Evolutionary conservation across 2,888 invertebrate species (phyloP).

Genomic region (Crossocerus cetratus): DNA sequence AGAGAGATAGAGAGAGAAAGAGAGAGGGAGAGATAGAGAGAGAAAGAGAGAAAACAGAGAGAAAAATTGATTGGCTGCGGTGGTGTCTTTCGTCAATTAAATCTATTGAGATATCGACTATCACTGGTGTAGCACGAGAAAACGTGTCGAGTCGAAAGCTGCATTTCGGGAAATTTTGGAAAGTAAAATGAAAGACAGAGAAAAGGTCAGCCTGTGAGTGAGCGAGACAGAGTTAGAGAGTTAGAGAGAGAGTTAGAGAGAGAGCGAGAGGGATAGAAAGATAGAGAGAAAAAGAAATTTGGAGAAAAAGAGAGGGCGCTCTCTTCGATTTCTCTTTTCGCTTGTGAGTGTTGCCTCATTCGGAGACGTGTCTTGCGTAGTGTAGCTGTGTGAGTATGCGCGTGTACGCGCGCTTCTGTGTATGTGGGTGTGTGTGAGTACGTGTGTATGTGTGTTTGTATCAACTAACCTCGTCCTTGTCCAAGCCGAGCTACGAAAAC

Average conservation of each 20-base stretch:
- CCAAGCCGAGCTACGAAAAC: conserved; percentile 93
- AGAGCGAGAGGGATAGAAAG: neutral
- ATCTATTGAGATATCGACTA: too few species aligned
- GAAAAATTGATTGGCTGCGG: conserved; percentile 41
- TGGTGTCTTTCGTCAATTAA: conserved; percentile 38
- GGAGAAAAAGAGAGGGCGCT: too few species aligned
- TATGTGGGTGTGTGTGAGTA: too few species aligned
- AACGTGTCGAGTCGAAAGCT: conserved; percentile 50
- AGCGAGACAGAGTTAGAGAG: too few species aligned
- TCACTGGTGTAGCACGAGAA: conserved; percentile 43
- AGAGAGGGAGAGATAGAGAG: conserved; percentile 14
- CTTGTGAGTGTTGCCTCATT: too few species aligned
- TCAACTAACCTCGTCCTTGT: conserved; percentile 90
- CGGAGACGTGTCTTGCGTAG: too few species aligned
- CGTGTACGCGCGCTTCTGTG: too few species aligned
- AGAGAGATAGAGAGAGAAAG: neutral
- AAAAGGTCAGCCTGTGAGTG: conserved; percentile 67
- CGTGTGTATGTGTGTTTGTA: conserved; percentile 60
- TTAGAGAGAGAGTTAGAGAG: too few species aligned
- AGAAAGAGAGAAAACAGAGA: conserved; percentile 27
- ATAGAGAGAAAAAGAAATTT: neutral
- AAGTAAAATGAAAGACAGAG: conserved; percentile 27
- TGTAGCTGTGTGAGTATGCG: too few species aligned
- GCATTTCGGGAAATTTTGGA: conserved; percentile 27
- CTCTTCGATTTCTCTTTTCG: too few species aligned